Percentiles rank a stretch among this genome's conserved stretches.
These are phyloP conservation scores for Lycocerus yunnanus DNA, from an alignment of 2,888 invertebrate species.

Conservation along the genomic window DNA sequence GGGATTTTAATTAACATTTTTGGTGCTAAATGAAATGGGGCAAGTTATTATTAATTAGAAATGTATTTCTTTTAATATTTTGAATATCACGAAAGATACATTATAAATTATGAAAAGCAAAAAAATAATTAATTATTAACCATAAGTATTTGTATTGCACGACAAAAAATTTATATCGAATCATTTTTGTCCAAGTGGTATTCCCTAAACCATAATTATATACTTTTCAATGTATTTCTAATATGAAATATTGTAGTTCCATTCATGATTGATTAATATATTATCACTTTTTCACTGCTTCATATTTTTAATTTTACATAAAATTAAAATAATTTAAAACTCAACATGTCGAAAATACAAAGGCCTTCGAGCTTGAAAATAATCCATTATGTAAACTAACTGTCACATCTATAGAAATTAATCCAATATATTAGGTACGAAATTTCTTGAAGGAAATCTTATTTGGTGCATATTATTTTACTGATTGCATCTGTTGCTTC, in stretches of 20 bases:
- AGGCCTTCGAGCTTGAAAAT: too few relatives aligned
- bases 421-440: too few relatives aligned
- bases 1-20: neutral
- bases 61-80: neutral
- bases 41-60: neutral
- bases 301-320: neutral
- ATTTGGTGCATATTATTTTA: neutral
- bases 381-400: too few relatives aligned
- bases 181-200: neutral
- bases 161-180: neutral
- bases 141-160: neutral
- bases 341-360: too few relatives aligned
- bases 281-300: neutral
- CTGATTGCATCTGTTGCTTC: neutral
- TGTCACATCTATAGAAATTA: too few relatives aligned
- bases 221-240: neutral
- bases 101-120: neutral
- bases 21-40: neutral
- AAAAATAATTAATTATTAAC: neutral
- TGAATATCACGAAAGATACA: neutral
- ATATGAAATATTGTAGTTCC: neutral
- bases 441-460: too few relatives aligned
- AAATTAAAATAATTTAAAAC: too few relatives aligned
- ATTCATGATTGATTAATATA: neutral
- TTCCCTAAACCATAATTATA: neutral